Percentiles rank a stretch among this genome's conserved stretches.
Conservation (phyloP, 2,797 vertebrate genomes). For the Syngnathus rostellatus region DNA sequence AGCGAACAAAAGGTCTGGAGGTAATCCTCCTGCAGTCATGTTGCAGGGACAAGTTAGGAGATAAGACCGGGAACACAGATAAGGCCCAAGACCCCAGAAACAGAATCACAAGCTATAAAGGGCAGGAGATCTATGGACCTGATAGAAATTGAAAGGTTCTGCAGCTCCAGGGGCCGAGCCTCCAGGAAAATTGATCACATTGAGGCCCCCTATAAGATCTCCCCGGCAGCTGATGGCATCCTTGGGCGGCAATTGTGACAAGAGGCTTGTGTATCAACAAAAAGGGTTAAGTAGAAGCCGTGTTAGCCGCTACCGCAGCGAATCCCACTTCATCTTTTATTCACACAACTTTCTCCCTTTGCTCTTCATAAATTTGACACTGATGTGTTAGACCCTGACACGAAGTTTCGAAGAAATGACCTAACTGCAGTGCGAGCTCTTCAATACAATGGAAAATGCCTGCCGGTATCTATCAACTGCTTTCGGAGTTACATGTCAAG, state of each 20-base stretch:
- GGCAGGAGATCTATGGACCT: conserved; percentile 34
- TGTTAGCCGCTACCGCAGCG: neutral
- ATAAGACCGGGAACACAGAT: conserved; percentile 54
- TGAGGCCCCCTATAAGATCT: conserved; percentile 1
- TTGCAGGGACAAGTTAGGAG: conserved; percentile 59
- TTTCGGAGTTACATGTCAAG: neutral
- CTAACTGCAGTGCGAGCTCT: neutral
- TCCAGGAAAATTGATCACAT: conserved; percentile 56
- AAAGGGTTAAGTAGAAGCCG: conserved; percentile 15
- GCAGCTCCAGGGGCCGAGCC: conserved; percentile 30
- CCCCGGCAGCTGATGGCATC: conserved; percentile 26
- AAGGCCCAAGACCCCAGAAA: conserved; percentile 54
- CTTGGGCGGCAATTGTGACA: conserved; percentile 17
- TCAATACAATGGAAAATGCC: neutral
- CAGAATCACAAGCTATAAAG: conserved; percentile 33
- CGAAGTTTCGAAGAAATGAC: neutral
- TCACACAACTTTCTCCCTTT: neutral
- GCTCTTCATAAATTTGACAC: neutral
- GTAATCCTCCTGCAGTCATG: conserved; percentile 59
- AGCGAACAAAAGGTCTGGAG: conserved; percentile 45
- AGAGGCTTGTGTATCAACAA: conserved; percentile 20
- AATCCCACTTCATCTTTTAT: conserved; percentile 2
- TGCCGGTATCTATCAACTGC: neutral
- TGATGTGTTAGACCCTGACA: neutral
- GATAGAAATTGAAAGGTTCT: conserved; percentile 52